Evolutionary conservation across 2,888 invertebrate species (phyloP), one percentile per base, ranked within the genome.

Genomic region (Cenopis cana): DNA sequence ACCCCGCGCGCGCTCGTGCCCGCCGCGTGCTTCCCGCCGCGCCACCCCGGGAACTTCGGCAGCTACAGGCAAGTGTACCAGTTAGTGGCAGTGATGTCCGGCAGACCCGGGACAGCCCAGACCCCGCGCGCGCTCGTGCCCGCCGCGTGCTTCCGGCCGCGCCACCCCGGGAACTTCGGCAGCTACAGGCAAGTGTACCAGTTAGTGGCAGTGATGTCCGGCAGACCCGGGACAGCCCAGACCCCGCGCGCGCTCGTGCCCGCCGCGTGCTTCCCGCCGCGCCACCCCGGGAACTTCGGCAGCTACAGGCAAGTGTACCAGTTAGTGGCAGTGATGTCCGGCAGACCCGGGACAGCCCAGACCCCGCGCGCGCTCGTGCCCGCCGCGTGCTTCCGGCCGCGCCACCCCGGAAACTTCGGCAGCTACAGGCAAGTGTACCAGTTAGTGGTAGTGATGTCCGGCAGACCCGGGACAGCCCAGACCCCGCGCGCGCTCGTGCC

Each of bases 381-480:
- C 9, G 71, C 89, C 10, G 50, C 46, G 6, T 62, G 50, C 33
- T 62, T 52, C 62, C n/a, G 38, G 20, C 38, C 50, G 12, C 12
- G 38, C 6, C 52, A 64, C n/a, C 17, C 52, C 14, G 38, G 12
- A 14, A 52, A 50, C 52, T 62, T 52, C 52, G 62, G 62, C 20
- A 64, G 62, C n/a, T 64, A 38, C 79, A 61, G 61, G 61, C 29
- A 61, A 29, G 61, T 60, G 29, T 24, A 38, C 38, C 20, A 12
- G 52, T 20, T 20, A 52, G 6, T 52, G 88, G 14, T 41, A 11
- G 14, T 11, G 14, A 41, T 14, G 41, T 14, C 90, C 0, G 81
- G 85, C 72, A 93, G 93, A 76, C 93, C 93, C 0, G 89, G 89
- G 80, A 87, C 78, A 9, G 93, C 90, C 55, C 91, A 89, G 78